These are phyloP conservation scores for Diplolepis rosae DNA, from an alignment of 2,888 invertebrate species.

Conservation along the genomic window DNA sequence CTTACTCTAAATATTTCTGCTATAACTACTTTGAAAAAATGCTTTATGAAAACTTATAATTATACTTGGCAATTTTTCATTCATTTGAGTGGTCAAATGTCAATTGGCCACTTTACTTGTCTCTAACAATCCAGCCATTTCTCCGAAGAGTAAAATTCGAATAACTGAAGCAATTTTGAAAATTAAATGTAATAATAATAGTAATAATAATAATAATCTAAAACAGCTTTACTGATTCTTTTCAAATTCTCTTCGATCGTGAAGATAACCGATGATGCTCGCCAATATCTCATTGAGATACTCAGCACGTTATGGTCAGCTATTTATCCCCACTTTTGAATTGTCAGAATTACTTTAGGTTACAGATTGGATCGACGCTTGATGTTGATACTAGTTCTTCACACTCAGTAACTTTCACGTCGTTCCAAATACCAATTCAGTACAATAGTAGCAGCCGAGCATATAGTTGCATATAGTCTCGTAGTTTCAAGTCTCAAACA, in stretches of 20 bases:
- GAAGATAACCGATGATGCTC: neutral
- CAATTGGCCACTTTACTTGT: neutral
- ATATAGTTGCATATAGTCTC: constrained; percentile 19
- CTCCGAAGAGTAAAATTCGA: neutral
- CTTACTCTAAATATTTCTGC: too few species aligned
- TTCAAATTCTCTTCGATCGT: neutral
- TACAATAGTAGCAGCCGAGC: constrained; percentile 6
- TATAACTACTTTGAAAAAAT: too few species aligned
- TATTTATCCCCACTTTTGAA: constrained; percentile 4
- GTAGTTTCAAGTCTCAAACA: neutral
- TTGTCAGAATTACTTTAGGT: neutral
- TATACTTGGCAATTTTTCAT: neutral
- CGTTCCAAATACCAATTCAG: constrained; percentile 15
- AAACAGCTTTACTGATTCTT: neutral
- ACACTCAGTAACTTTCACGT: constrained; percentile 26
- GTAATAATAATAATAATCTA: neutral
- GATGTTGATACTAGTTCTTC: neutral
- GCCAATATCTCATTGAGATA: neutral
- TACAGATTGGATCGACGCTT: constrained; percentile 7
- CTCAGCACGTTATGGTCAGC: neutral
- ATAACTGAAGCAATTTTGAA: neutral
- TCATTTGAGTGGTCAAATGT: neutral
- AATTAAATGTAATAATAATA: neutral
- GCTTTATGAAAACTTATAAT: too few species aligned
- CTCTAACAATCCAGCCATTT: neutral